These are phyloP conservation scores for Sebastolobus alascanus DNA, from an alignment of 2,797 vertebrate species.

Conservation along the genomic window DNA sequence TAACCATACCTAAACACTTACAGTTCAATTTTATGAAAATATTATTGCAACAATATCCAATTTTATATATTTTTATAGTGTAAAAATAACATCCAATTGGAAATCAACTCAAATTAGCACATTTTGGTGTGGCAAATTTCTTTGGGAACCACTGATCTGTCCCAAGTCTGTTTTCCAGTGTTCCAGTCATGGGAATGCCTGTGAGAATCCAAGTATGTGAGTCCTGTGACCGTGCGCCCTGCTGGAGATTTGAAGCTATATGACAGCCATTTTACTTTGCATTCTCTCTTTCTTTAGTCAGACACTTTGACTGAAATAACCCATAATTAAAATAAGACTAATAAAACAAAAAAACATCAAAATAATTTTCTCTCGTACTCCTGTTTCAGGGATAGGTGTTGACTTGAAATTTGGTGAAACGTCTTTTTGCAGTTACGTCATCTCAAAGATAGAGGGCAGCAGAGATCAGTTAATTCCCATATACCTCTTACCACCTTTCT, in stretches of 20 bases:
- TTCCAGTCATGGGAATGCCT: conserved; percentile 21
- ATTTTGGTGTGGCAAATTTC: background rate
- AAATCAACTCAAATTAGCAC: background rate
- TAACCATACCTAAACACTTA: background rate
- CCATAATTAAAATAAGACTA: background rate
- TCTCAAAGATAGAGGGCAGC: conserved; percentile 68
- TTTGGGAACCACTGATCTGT: background rate
- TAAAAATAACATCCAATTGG: background rate
- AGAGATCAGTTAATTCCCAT: conserved; percentile 31
- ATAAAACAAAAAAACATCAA: background rate
- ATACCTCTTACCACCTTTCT: background rate
- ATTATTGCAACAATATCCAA: accelerated
- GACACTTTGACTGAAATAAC: background rate
- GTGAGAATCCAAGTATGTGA: conserved; percentile 7
- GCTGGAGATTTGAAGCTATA: background rate
- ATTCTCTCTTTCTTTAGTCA: background rate
- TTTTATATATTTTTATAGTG: background rate
- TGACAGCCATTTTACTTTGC: background rate
- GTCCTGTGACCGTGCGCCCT: conserved; percentile 12
- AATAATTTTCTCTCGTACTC: background rate
- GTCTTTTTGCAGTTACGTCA: conserved; percentile 25
- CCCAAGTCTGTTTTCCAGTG: background rate
- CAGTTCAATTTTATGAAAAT: background rate
- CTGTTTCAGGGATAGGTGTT: background rate
- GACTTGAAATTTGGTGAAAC: background rate